These are phyloP conservation scores for Turnix velox DNA, from an alignment of 2,113 vertebrate species.

Conservation along the genomic window DNA sequence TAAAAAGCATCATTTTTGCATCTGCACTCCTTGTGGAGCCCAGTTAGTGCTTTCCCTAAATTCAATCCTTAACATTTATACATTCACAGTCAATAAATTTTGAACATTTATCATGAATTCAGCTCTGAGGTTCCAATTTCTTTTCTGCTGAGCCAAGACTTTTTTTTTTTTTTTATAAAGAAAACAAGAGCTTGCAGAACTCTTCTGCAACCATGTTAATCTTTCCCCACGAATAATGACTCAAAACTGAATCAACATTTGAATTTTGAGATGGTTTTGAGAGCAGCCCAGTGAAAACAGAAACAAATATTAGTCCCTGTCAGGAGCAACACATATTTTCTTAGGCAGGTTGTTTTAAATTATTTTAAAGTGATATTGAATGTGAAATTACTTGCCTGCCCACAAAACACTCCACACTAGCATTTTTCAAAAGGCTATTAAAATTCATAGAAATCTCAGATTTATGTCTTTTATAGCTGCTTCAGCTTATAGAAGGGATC, in stretches of 20 bases:
- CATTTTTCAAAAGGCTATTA: background rate
- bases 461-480: background rate
- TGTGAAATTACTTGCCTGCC: background rate
- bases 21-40: background rate
- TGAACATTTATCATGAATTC: background rate
- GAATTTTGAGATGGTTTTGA: background rate
- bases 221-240: background rate
- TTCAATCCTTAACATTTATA: background rate
- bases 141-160: constrained; percentile 5
- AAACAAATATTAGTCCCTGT: background rate
- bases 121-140: background rate
- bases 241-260: background rate
- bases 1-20: background rate
- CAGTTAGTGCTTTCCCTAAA: background rate
- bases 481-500: background rate
- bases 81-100: constrained; percentile 14
- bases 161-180: constrained; percentile 9
- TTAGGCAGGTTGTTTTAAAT: background rate
- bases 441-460: background rate
- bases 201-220: background rate
- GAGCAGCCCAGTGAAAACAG: background rate
- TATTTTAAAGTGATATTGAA: background rate
- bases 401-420: background rate
- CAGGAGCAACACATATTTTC: background rate
- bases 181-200: background rate